Conservation (phyloP, 1,140 invertebrate genomes). For the Ceratoteleas bidentatus region DNA sequence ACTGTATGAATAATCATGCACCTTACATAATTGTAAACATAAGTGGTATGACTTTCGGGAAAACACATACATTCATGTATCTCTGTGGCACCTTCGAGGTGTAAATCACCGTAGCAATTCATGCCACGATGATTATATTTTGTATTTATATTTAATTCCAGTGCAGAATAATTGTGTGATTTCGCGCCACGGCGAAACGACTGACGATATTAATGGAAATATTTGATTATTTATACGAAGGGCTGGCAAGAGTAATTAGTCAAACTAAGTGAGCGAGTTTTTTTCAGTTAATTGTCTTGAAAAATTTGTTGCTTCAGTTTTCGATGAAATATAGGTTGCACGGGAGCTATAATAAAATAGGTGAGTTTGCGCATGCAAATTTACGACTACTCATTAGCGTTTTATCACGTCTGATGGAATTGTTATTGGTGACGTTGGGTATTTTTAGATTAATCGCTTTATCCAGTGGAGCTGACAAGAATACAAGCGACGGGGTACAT, state of each 20-base stretch:
- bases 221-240: conserved; percentile 17
- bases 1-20: background rate
- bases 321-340: background rate
- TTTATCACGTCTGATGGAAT: background rate
- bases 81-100: conserved; percentile 10
- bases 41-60: conserved; percentile 10
- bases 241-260: conserved; percentile 8
- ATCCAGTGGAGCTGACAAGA: too few relatives aligned
- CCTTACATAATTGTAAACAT: background rate
- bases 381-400: background rate
- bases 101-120: conserved; percentile 16
- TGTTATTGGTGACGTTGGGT: background rate
- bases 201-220: conserved; percentile 16
- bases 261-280: background rate
- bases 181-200: background rate
- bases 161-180: conserved; percentile 13
- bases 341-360: background rate
- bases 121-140: conserved; percentile 26
- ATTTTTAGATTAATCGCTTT: too few relatives aligned
- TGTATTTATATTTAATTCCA: conserved; percentile 29
- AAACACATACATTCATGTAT: conserved; percentile 10
- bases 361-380: background rate
- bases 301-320: background rate
- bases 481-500: too few relatives aligned
- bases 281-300: background rate